Conservation (phyloP, 2,797 vertebrate genomes). For the Australoheros facetus region DNA sequence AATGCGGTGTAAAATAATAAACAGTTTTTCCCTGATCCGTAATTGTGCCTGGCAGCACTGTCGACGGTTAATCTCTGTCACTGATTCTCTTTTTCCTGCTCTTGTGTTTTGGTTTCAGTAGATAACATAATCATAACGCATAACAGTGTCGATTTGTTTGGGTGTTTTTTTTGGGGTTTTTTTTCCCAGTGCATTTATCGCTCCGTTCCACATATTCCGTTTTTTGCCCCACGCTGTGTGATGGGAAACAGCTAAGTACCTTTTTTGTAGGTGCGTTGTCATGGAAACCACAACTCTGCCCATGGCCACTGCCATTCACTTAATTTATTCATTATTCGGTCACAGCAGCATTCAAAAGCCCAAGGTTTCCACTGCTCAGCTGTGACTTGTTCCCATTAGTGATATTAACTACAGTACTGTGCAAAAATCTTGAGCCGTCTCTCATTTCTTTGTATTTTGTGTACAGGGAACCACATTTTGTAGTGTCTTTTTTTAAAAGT, state of each 20-base stretch:
- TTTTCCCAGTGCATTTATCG: conserved; percentile 6
- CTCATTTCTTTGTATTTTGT: background rate
- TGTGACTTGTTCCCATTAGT: conserved; percentile 14
- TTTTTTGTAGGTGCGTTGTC: conserved; percentile 67
- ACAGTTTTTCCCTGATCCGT: conserved; percentile 26
- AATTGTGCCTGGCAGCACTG: conserved; percentile 40
- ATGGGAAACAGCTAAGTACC: conserved; percentile 36
- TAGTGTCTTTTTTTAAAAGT: background rate
- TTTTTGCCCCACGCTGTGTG: conserved; percentile 16
- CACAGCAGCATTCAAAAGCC: conserved; percentile 40
- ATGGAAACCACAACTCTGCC: conserved; percentile 71
- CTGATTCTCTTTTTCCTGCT: background rate
- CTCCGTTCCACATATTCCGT: conserved; percentile 12
- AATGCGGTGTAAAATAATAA: conserved; percentile 34
- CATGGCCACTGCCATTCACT: conserved; percentile 44
- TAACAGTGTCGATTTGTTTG: conserved; percentile 35
- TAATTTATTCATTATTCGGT: conserved; percentile 67
- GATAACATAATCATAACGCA: conserved; percentile 29
- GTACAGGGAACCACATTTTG: background rate
- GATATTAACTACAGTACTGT: conserved; percentile 1
- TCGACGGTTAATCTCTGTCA: conserved; percentile 33
- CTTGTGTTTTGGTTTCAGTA: conserved; percentile 33
- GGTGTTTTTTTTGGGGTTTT: background rate
- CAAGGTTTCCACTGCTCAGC: conserved; percentile 23
- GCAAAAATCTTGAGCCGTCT: background rate